These are phyloP conservation scores for Neodon shergylaensis DNA, from an alignment of 2,113 vertebrate genomes.

Conservation along the genomic window DNA sequence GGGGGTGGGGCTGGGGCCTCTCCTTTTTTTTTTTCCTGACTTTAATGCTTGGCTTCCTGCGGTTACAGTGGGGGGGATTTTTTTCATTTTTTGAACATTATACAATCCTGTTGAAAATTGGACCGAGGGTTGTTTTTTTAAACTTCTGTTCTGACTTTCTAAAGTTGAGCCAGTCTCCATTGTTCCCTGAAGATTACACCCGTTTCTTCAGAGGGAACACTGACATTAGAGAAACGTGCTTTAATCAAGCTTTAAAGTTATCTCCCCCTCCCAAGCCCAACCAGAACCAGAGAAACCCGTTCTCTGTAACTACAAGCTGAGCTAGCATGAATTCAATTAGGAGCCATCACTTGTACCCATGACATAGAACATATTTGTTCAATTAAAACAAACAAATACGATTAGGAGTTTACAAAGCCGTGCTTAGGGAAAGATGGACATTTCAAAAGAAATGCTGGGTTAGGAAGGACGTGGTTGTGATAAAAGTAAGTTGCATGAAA, in stretches of 20 bases:
- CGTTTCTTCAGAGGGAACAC: conserved; percentile 79
- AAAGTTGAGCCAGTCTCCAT: conserved; percentile 63
- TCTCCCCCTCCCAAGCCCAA: conserved; percentile 67
- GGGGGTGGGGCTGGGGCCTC: conserved; percentile 18
- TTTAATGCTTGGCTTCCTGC: conserved; percentile 88
- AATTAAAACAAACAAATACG: conserved; percentile 89
- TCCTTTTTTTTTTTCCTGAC: conserved; percentile 70
- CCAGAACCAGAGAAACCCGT: conserved; percentile 78
- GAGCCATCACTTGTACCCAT: conserved; percentile 83
- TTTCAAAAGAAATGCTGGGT: conserved; percentile 80
- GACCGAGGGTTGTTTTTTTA: conserved; percentile 78
- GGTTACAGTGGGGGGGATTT: conserved; percentile 86
- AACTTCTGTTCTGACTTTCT: conserved; percentile 81
- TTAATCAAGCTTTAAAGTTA: conserved; percentile 89
- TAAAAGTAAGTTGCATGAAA: conserved; percentile 79
- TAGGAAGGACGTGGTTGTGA: conserved; percentile 72
- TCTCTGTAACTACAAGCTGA: conserved; percentile 81
- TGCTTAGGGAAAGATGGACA: conserved; percentile 79
- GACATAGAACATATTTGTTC: conserved; percentile 86
- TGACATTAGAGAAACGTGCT: conserved; percentile 85
- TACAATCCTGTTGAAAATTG: conserved; percentile 82
- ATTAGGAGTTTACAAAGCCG: conserved; percentile 83
- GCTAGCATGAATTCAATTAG: conserved; percentile 87
- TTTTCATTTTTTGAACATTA: conserved; percentile 86
- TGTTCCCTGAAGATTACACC: conserved; percentile 79